Conservation (phyloP, 2,113 vertebrate genomes). For the Deroptyus accipitrinus region DNA sequence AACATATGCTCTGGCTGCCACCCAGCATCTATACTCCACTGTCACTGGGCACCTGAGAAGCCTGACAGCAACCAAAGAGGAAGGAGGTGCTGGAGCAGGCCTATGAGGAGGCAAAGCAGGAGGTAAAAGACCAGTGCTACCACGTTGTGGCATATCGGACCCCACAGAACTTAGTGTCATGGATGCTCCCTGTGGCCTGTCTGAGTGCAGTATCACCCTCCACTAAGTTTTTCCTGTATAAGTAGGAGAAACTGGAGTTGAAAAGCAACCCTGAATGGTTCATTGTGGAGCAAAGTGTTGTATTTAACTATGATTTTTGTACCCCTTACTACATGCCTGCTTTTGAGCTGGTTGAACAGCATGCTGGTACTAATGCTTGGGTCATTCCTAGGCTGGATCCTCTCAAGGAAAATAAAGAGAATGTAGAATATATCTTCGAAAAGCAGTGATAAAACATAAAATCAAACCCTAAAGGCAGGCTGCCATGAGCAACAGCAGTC, state of each 20-base stretch:
- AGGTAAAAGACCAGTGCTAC: not conserved
- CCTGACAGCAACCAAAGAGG: not conserved
- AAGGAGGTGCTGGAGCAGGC: not conserved
- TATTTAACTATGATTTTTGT: not conserved
- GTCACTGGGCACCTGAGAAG: not conserved
- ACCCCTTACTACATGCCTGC: not conserved
- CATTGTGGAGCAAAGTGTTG: not conserved
- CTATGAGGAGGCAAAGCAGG: not conserved
- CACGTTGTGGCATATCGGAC: not conserved
- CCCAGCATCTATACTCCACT: not conserved
- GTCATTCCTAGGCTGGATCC: not conserved
- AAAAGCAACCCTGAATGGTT: not conserved
- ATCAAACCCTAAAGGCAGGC: not conserved
- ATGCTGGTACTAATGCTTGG: not conserved
- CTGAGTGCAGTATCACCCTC: not conserved
- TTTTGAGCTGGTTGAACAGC: not conserved
- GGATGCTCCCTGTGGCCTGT: not conserved
- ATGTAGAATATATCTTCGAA: not conserved
- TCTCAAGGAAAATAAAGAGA: not conserved
- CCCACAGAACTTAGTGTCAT: not conserved
- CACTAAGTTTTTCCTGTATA: not conserved
- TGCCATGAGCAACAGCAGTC: not conserved
- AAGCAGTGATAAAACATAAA: not conserved
- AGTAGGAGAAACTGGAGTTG: not conserved
- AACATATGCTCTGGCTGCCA: not conserved